Conservation (phyloP, 2,888 invertebrate genomes). For the Cheiracanthium punctorium region DNA sequence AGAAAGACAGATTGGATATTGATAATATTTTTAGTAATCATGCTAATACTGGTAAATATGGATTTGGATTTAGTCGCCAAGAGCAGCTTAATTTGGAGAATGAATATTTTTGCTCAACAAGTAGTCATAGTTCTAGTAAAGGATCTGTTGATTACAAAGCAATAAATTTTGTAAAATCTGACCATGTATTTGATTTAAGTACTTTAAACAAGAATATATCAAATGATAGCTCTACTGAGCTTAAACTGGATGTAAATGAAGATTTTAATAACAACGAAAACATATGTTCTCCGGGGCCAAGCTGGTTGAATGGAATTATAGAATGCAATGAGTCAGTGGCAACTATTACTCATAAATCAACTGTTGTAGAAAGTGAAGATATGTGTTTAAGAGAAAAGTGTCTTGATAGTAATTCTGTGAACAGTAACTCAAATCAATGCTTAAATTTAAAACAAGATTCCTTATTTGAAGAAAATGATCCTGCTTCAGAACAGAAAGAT, state of each 20-base stretch:
- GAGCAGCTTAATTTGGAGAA: background rate
- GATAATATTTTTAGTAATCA: slow-evolving; percentile 36
- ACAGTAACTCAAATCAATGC: background rate
- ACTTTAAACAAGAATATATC: slow-evolving; percentile 32
- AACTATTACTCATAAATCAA: background rate
- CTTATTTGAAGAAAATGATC: background rate
- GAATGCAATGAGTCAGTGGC: background rate
- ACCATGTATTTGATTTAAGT: slow-evolving; percentile 66
- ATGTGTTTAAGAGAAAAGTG: background rate
- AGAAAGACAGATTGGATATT: slow-evolving; percentile 24
- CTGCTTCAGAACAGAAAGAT: background rate
- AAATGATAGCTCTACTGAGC: background rate
- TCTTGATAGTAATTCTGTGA: background rate
- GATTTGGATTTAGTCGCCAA: slow-evolving; percentile 47
- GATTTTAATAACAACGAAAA: background rate
- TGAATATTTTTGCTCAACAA: background rate
- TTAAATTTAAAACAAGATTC: background rate
- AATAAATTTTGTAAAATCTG: slow-evolving; percentile 70
- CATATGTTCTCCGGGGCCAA: background rate
- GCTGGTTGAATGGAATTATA: background rate
- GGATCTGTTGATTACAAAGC: slow-evolving; percentile 5
- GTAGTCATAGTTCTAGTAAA: background rate
- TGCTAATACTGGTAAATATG: slow-evolving; percentile 21
- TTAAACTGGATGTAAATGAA: background rate
- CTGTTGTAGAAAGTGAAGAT: background rate